Percentiles rank a stretch among this genome's conserved stretches.
Conservation (phyloP, 92 coral and sea anemone genomes). For the Actinostola sp. region DNA sequence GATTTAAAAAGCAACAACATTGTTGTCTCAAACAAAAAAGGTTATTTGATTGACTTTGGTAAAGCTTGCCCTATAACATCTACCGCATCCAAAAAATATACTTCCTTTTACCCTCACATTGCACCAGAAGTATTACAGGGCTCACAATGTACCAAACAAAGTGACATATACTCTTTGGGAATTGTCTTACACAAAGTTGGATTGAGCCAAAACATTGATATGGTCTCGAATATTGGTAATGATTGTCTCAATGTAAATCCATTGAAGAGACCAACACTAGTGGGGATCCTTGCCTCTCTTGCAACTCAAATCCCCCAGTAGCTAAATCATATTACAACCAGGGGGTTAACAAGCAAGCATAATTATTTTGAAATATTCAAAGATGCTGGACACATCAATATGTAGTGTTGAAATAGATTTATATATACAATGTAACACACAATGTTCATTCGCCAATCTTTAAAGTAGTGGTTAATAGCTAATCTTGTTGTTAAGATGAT, state of each 20-base stretch:
- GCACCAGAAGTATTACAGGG: slow-evolving; percentile 44
- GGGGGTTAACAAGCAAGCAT: not conserved
- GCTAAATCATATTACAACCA: not conserved
- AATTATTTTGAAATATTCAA: not conserved
- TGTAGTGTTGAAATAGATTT: too few species aligned
- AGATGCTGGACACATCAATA: too few species aligned
- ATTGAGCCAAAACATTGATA: slow-evolving; percentile 7
- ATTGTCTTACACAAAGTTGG: slow-evolving; percentile 31
- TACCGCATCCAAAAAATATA: slow-evolving; percentile 41
- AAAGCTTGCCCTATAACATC: slow-evolving; percentile 39
- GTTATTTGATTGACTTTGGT: slow-evolving; percentile 55
- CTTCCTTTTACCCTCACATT: slow-evolving; percentile 37
- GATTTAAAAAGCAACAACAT: slow-evolving; percentile 48
- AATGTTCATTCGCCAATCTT: too few species aligned
- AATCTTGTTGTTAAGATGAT: slow-evolving; percentile 37
- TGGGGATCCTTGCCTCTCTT: slow-evolving; percentile 11
- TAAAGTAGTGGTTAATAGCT: too few species aligned
- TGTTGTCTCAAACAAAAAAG: slow-evolving; percentile 10
- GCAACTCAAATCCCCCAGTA: not conserved
- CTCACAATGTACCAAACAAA: slow-evolving; percentile 21
- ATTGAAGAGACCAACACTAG: slow-evolving; percentile 20
- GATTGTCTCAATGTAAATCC: slow-evolving; percentile 15
- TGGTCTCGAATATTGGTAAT: slow-evolving; percentile 5
- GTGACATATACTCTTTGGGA: slow-evolving; percentile 42
- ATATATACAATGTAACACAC: too few species aligned